Percentiles rank a stretch among this genome's conserved stretches.
Conservation (phyloP, 2,113 vertebrate genomes). For the Podarcis muralis region DNA sequence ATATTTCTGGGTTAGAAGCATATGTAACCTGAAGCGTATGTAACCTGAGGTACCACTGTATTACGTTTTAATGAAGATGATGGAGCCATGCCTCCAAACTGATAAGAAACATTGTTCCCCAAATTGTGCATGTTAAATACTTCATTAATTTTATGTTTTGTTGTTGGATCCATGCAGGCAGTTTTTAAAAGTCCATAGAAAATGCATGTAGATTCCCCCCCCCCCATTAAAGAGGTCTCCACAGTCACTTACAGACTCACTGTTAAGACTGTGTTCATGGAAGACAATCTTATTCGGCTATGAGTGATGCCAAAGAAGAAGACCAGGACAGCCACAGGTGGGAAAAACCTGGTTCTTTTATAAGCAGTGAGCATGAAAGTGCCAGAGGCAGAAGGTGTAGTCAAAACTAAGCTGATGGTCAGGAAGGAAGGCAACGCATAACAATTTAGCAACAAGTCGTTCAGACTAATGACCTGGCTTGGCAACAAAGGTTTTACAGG, state of each 20-base stretch:
- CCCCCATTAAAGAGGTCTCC: not conserved
- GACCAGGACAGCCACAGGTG: not conserved
- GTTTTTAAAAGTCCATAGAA: conserved; percentile 9
- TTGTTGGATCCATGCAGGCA: not conserved
- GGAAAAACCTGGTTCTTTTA: not conserved
- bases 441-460: not conserved
- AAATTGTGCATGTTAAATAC: not conserved
- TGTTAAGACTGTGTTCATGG: no score
- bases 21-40: no score
- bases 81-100: not conserved
- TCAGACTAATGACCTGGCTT: not conserved
- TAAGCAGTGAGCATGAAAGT: not conserved
- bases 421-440: not conserved
- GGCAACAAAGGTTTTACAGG: not conserved
- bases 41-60: not conserved
- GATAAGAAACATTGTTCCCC: not conserved
- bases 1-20: no score
- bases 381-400: not conserved
- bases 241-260: no score
- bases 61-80: not conserved
- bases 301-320: no score
- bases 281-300: no score
- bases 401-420: not conserved
- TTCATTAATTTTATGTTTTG: conserved; percentile 21
- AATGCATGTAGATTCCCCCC: not conserved